Percentiles rank a stretch among this genome's conserved stretches.
Evolutionary conservation across 2,113 vertebrate genomes (phyloP).

Genomic region (Ameiurus melas): DNA sequence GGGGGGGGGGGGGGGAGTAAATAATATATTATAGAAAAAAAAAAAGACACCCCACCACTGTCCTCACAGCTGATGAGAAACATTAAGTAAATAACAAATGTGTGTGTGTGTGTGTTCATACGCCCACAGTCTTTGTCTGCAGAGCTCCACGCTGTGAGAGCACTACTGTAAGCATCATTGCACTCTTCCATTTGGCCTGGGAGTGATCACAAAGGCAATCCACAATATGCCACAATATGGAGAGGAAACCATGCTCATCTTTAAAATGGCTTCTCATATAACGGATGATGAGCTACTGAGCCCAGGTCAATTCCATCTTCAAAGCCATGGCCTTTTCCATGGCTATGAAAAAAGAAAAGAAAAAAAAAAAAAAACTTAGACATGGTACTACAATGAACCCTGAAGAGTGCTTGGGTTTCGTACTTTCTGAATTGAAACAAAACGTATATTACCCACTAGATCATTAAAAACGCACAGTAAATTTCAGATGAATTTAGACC

Average conservation of each 20-base stretch:
- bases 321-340: not conserved
- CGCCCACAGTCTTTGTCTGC: conserved; percentile 11
- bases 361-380: not conserved
- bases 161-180: conserved; percentile 50
- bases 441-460: not conserved
- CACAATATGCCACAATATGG: conserved; percentile 49
- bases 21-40: no score
- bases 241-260: conserved; percentile 43
- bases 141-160: conserved; percentile 42
- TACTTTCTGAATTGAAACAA: not conserved
- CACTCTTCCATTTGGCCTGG: conserved; percentile 43
- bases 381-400: not conserved
- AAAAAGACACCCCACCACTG: no score
- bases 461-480: not conserved
- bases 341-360: not conserved
- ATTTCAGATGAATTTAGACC: not conserved
- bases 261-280: conserved; percentile 25
- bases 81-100: not conserved
- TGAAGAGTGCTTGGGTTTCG: not conserved
- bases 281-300: conserved; percentile 12
- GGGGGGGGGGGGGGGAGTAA: no score
- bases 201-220: conserved; percentile 39
- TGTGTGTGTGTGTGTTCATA: not conserved
- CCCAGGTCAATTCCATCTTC: conserved; percentile 13
- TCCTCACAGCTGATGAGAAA: not conserved